Conservation (phyloP, 2,113 vertebrate genomes). For the Xyrauchen texanus region DNA sequence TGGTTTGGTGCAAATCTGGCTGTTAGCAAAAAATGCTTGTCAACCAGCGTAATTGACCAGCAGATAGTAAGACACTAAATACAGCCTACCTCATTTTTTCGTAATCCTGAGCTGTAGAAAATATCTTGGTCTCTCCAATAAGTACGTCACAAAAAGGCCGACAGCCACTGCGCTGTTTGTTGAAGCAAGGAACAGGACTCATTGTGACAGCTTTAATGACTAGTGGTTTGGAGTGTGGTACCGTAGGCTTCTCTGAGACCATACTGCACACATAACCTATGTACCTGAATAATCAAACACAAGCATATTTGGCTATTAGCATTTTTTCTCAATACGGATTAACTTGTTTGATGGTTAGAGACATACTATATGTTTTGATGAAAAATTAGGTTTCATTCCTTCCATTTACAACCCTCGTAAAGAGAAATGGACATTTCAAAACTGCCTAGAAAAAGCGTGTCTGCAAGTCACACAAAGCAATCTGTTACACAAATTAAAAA, state of each 20-base stretch:
- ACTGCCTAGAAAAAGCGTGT: too few species aligned
- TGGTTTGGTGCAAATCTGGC: too few species aligned
- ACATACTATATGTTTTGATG: too few species aligned
- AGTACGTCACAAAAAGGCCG: slow-evolving; percentile 96
- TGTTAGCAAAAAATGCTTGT: too few species aligned
- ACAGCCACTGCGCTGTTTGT: slow-evolving; percentile 96
- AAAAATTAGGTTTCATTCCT: too few species aligned
- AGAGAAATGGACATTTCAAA: too few species aligned
- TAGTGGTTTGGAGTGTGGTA: slow-evolving; percentile 92
- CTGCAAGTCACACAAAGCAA: too few species aligned
- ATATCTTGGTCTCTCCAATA: slow-evolving; percentile 94
- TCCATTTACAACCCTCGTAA: too few species aligned
- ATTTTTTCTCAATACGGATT: not conserved
- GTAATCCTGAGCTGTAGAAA: slow-evolving; percentile 91
- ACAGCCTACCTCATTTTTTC: slow-evolving; percentile 90
- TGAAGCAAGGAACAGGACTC: slow-evolving; percentile 94
- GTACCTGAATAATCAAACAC: slow-evolving; percentile 76
- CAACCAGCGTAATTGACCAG: too few species aligned
- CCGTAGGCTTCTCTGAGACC: slow-evolving; percentile 89
- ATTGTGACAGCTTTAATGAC: slow-evolving; percentile 88
- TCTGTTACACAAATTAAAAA: too few species aligned
- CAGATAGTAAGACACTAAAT: too few species aligned
- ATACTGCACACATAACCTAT: slow-evolving; percentile 96
- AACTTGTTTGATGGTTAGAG: too few species aligned
- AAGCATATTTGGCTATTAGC: not conserved